These are phyloP conservation scores for Lissonota sp. DNA, from an alignment of 2,888 invertebrate genomes.

Conservation along the genomic window DNA sequence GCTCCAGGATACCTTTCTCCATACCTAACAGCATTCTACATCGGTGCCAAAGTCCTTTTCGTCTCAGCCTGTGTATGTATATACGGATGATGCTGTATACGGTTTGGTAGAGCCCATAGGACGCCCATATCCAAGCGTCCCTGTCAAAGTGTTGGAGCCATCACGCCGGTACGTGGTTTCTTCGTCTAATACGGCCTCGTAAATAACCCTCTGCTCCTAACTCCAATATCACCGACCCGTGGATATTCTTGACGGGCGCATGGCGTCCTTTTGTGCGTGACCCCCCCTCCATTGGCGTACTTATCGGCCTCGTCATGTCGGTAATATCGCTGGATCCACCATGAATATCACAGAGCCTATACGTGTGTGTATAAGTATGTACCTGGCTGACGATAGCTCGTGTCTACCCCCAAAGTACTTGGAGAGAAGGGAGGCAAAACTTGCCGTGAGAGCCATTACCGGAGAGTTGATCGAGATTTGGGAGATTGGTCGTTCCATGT, in stretches of 20 bases:
- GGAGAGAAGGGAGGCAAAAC: background rate
- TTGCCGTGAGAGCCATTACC: constrained; percentile 16
- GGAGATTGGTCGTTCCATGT: constrained; percentile 57
- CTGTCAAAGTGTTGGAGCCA: constrained; percentile 63
- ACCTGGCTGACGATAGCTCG: background rate
- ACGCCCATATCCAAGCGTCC: constrained; percentile 41
- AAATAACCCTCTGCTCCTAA: constrained; percentile 54
- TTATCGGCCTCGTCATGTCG: constrained; percentile 3
- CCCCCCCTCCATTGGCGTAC: background rate
- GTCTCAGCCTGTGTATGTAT: constrained; percentile 25
- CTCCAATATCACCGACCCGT: constrained; percentile 15
- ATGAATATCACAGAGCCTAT: background rate
- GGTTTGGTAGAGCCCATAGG: constrained; percentile 8
- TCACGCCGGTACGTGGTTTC: constrained; percentile 64
- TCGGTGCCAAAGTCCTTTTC: constrained; percentile 35
- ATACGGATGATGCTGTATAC: background rate
- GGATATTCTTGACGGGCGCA: background rate
- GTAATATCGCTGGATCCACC: constrained; percentile 25
- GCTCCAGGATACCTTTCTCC: constrained; percentile 57
- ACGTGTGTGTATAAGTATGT: background rate
- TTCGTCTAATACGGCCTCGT: constrained; percentile 63
- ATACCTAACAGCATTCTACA: constrained; percentile 17
- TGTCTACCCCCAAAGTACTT: background rate
- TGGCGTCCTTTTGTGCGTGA: constrained; percentile 21
- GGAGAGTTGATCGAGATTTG: constrained; percentile 44